phyloP scores from a whole-genome alignment of 2,797 vertebrate genomes.

The Urophycis tenuis region DNA sequence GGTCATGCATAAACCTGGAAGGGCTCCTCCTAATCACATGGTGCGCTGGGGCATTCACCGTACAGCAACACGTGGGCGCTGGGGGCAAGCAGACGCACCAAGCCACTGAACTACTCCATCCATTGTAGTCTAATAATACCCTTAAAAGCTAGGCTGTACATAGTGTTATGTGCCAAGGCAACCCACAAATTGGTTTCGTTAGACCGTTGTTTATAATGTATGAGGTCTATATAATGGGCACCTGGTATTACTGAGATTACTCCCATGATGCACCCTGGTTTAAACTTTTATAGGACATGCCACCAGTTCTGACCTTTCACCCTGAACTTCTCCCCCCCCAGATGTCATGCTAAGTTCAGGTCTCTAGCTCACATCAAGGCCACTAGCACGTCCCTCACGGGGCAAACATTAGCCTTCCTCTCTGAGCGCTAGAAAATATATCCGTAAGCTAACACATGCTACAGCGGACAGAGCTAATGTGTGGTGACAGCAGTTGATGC shows the following conservation, averaged over 20 bases:
- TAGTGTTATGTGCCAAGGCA: background rate
- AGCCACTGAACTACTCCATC: background rate
- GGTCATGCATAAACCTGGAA: background rate
- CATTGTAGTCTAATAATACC: background rate
- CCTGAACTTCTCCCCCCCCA: constrained; percentile 34
- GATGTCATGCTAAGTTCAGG: constrained; percentile 40
- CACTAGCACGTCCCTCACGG: constrained; percentile 49
- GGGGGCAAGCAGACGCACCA: background rate
- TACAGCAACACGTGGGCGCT: background rate
- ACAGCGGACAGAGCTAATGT: constrained; percentile 42
- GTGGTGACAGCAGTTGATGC: constrained; percentile 52
- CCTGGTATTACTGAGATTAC: background rate
- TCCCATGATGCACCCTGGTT: background rate
- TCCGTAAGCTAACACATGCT: constrained; percentile 23
- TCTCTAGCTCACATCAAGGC: constrained; percentile 43
- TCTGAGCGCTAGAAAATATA: constrained; percentile 12
- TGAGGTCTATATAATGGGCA: background rate
- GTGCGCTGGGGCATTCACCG: too few relatives aligned
- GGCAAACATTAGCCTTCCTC: constrained; percentile 31
- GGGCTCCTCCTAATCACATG: background rate
- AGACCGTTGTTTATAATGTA: background rate
- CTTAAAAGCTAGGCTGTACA: background rate
- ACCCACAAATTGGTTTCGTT: background rate
- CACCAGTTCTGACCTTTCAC: constrained; percentile 44
- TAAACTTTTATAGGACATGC: background rate